These are phyloP conservation scores for Galago senegalensis DNA, from an alignment of 2,797 vertebrate species.

Conservation along the genomic window DNA sequence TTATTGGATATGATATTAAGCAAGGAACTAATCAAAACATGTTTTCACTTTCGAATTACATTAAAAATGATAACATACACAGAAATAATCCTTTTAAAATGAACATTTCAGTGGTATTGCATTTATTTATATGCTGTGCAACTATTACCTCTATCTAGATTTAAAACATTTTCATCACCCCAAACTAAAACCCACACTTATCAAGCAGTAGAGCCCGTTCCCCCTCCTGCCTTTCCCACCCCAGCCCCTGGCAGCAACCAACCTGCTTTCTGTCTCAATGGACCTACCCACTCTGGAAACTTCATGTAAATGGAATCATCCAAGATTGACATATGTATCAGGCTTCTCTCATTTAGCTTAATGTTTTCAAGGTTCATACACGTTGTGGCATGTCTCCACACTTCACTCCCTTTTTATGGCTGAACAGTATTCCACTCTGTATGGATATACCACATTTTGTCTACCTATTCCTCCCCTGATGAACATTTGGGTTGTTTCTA, in stretches of 20 bases:
- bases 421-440: neutral
- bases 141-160: neutral
- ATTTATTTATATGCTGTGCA: neutral
- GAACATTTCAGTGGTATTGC: neutral
- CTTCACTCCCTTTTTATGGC: neutral
- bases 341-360: neutral
- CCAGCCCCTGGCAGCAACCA: neutral
- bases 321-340: neutral
- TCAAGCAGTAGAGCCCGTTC: neutral
- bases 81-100: neutral
- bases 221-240: no score
- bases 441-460: neutral
- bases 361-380: neutral
- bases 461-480: neutral
- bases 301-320: neutral
- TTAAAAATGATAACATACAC: conserved; percentile 1
- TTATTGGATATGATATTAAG: neutral
- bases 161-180: conserved; percentile 2
- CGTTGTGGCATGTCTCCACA: neutral
- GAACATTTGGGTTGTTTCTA: neutral
- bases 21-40: neutral
- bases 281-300: conserved; percentile 3
- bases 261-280: neutral
- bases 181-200: neutral
- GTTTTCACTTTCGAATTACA: conserved; percentile 25